phyloP scores from a whole-genome alignment of 2,113 vertebrate species.

The Herpailurus yagouaroundi region DNA sequence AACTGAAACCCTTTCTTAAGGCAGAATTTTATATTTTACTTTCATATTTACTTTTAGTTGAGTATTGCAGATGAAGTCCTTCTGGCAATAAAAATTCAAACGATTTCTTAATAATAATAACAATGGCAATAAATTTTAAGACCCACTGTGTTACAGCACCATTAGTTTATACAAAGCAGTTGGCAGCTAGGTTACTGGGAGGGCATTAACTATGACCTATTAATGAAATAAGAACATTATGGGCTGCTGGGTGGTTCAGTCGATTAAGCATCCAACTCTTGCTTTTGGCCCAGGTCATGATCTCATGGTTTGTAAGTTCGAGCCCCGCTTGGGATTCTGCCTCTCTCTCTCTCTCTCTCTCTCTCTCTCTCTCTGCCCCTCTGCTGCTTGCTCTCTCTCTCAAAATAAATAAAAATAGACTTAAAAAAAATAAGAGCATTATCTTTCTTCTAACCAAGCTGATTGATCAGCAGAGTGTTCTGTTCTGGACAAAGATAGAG shows the following conservation, averaged over 20 bases:
- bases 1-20: background rate
- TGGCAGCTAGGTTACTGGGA: background rate
- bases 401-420: too few species aligned
- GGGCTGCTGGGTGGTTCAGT: too few species aligned
- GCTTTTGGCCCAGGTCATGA: too few species aligned
- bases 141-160: background rate
- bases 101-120: constrained; percentile 6
- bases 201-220: background rate
- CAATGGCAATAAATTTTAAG: background rate
- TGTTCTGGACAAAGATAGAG: background rate
- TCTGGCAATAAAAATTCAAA: constrained; percentile 18
- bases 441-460: background rate
- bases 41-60: background rate
- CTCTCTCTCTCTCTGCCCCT: too few species aligned
- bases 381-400: too few species aligned
- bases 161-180: constrained; percentile 3
- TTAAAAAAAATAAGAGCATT: background rate
- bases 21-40: background rate
- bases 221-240: background rate
- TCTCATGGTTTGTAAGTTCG: too few species aligned
- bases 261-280: too few species aligned
- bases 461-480: background rate
- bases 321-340: too few species aligned
- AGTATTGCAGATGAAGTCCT: background rate
- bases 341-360: too few species aligned